Percentiles rank a stretch among this genome's conserved stretches.
phyloP scores from a whole-genome alignment of 2,888 invertebrate species.

The Acrocera orbiculus region DNA sequence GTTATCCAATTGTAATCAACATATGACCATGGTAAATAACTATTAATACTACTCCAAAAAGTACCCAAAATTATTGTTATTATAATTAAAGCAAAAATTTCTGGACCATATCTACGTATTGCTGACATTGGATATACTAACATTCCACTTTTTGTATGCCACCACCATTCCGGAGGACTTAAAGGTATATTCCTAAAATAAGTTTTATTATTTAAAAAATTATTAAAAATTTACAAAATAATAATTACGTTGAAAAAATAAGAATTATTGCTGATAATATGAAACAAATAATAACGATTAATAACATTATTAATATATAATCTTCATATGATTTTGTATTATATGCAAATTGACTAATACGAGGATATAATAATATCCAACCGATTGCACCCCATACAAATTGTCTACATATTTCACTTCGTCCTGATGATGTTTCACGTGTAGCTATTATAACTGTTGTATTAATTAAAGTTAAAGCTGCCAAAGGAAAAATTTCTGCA shows the following conservation, averaged over 20 bases:
- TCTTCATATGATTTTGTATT: neutral
- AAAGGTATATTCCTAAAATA: too few relatives aligned
- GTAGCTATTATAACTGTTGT: conserved; percentile 69
- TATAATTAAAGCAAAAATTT: conserved; percentile 49
- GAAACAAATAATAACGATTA: conserved; percentile 34
- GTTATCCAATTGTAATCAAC: conserved; percentile 17
- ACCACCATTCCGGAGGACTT: conserved; percentile 75
- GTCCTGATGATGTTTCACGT: conserved; percentile 58
- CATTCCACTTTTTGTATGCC: conserved; percentile 64
- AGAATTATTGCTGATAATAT: too few relatives aligned
- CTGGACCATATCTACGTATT: conserved; percentile 55
- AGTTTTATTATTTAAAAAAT: too few relatives aligned
- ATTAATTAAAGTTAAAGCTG: conserved; percentile 49
- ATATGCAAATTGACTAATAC: conserved; percentile 27
- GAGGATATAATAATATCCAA: conserved; percentile 47
- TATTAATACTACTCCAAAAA: conserved; percentile 66
- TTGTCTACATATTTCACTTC: conserved; percentile 64
- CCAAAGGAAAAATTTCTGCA: conserved; percentile 60
- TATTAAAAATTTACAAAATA: too few relatives aligned
- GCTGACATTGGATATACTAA: conserved; percentile 64
- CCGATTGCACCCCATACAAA: conserved; percentile 59
- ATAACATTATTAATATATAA: neutral
- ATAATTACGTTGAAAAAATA: too few relatives aligned
- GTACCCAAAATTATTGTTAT: conserved; percentile 54
- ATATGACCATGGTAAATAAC: conserved; percentile 52